Evolutionary conservation across 1,140 invertebrate genomes (phyloP), one percentile per base, ranked within the genome.

Genomic region (Acromyrmex heyeri): DNA sequence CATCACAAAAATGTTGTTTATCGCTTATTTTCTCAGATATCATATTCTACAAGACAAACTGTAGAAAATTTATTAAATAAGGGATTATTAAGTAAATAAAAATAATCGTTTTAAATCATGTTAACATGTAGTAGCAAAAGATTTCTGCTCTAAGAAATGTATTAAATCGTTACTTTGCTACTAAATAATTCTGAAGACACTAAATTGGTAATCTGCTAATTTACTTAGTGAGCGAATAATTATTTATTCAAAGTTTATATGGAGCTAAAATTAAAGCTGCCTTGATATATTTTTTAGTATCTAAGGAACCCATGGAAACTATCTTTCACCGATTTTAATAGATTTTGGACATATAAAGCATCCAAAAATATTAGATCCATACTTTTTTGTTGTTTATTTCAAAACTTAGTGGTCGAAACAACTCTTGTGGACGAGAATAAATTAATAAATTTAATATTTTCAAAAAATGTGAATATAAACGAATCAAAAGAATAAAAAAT

Each of bases 81-180:
- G 27, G n/a, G 1, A 16, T 79, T 79, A 53, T 14, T 16, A 30
- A 38, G 5, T 24, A 67, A 67, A 69, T 79, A 2, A 79, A 79
- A 8, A 2, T 38, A 69, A 55, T 79, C 2, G n/a, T 55, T 53
- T 53, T 67, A 53, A 27, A 14, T 18, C 4, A 27, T 57, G 2
- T 24, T 6, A 8, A 18, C 7, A 10, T 24, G 21, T 34, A 4
- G 18, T 4, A 79, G 8, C 14, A 10, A 55, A n/a, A 77, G 12
- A 8, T 48, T 64, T 62, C 10, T 21, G 2, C 1, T 67, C 0
- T 10, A 48, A 77, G 5, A 24, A 77, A 34, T 65, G 2, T 61
- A 61, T 21, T 55, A 73, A 72, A 73, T 55, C 27, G 12, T 0
- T 55, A 14, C 14, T 73, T 34, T 55, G 24, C 16, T 48, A 44